A percentile compares a stretch with the other conserved stretches of the same genome.
Evolutionary conservation across 2,113 vertebrate genomes (phyloP).

Genomic region (Amphiprion ocellaris): DNA sequence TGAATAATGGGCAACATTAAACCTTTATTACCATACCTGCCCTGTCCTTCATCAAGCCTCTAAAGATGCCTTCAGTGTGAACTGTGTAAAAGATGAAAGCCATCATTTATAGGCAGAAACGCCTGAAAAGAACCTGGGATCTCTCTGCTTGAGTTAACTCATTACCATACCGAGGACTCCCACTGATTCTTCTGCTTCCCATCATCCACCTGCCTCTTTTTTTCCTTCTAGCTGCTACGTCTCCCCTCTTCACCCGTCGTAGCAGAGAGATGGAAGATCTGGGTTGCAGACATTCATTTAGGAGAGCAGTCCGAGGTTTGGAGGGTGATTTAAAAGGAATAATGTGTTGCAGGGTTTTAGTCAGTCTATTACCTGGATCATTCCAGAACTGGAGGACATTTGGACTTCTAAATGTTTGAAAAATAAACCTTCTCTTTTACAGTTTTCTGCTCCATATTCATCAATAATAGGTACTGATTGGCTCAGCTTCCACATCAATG

Average conservation of each 20-base stretch:
- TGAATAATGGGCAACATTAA: no score
- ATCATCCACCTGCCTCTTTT: background rate
- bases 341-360: background rate
- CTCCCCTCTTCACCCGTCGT: background rate
- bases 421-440: no score
- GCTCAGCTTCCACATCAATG: no score
- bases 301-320: conserved; percentile 12
- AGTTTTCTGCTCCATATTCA: no score
- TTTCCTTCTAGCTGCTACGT: no score
- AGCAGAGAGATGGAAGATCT: conserved; percentile 3
- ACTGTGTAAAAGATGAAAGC: conserved; percentile 17
- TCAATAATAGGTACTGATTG: no score
- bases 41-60: background rate
- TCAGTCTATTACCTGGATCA: background rate
- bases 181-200: conserved; percentile 1
- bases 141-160: conserved; percentile 22
- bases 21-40: no score
- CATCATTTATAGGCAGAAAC: conserved; percentile 9
- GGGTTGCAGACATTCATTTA: conserved; percentile 15
- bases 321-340: conserved; percentile 16
- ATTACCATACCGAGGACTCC: conserved; percentile 38
- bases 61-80: conserved; percentile 10
- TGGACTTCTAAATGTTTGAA: no score
- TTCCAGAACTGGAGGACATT: no score
- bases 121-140: conserved; percentile 13